Conservation (phyloP, 2,113 vertebrate species). For the Neomonachus schauinslandi region DNA sequence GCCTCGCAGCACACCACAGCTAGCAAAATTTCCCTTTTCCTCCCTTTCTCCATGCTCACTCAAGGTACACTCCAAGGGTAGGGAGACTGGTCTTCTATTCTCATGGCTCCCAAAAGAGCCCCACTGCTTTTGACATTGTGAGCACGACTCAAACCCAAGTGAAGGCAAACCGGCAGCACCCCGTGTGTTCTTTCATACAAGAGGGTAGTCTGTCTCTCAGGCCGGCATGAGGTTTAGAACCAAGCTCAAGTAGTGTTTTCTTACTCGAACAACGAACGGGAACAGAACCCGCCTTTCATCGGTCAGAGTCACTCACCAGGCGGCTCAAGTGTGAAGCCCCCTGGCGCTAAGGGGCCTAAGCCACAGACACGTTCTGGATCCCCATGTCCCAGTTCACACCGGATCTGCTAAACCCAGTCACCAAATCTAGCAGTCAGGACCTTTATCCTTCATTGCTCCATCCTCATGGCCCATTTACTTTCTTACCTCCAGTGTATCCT, state of each 20-base stretch:
- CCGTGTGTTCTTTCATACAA: slow-evolving; percentile 25
- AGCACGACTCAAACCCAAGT: neutral
- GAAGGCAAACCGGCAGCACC: slow-evolving; percentile 14
- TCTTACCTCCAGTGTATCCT: slow-evolving; percentile 95
- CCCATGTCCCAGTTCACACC: neutral
- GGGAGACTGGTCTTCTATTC: neutral
- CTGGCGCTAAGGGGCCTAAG: neutral
- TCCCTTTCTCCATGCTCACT: neutral
- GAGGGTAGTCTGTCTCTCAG: slow-evolving; percentile 1
- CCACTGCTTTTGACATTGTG: neutral
- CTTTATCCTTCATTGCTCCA: neutral
- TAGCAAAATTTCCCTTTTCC: neutral
- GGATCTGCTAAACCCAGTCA: rapidly evolving
- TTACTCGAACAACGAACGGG: slow-evolving; percentile 48
- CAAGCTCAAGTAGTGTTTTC: neutral
- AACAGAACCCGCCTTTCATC: slow-evolving; percentile 42
- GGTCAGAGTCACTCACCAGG: neutral
- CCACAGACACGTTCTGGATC: neutral
- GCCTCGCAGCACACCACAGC: neutral
- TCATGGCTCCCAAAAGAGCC: neutral
- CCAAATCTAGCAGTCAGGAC: neutral
- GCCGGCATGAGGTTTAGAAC: neutral
- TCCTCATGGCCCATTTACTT: slow-evolving; percentile 82
- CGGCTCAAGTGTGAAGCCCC: neutral
- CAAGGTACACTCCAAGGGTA: neutral